Percentiles rank a stretch among this genome's conserved stretches.
Evolutionary conservation across 2,113 vertebrate genomes (phyloP).

Genomic region (Chrysemys picta): DNA sequence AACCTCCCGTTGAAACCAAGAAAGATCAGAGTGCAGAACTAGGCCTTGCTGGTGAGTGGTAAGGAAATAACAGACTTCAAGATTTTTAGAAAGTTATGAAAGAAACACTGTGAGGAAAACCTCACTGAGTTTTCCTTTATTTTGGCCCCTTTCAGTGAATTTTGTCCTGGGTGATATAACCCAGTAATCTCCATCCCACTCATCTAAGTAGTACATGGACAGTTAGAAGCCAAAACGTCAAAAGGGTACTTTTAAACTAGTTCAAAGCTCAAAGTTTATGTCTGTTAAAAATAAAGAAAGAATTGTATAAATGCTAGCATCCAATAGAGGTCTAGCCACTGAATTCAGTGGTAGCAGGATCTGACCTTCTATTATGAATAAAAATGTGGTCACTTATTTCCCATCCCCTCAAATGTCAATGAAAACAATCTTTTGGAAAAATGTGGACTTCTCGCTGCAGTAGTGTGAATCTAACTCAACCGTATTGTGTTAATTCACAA

Average conservation of each 20-base stretch:
- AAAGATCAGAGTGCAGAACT: not conserved
- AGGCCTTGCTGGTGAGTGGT: not conserved
- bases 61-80: not conserved
- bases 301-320: conserved; percentile 14
- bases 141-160: not conserved
- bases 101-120: not conserved
- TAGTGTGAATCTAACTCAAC: not conserved
- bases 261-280: conserved; percentile 45
- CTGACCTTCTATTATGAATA: conserved; percentile 39
- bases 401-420: conserved; percentile 44
- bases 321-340: not conserved
- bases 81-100: not conserved
- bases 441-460: conserved; percentile 8
- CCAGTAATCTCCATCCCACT: not conserved
- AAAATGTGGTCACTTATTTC: conserved; percentile 61
- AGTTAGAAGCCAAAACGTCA: conserved; percentile 33
- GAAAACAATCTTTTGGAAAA: conserved; percentile 57
- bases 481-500: conserved; percentile 30
- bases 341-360: conserved; percentile 42
- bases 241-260: conserved; percentile 25
- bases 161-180: not conserved
- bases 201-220: not conserved
- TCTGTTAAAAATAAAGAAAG: conserved; percentile 49
- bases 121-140: not conserved
- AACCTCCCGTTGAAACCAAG: not conserved